A percentile compares a stretch with the other conserved stretches of the same genome.
Conservation (phyloP, 1,140 invertebrate genomes). For the Bombus pascuorum region DNA sequence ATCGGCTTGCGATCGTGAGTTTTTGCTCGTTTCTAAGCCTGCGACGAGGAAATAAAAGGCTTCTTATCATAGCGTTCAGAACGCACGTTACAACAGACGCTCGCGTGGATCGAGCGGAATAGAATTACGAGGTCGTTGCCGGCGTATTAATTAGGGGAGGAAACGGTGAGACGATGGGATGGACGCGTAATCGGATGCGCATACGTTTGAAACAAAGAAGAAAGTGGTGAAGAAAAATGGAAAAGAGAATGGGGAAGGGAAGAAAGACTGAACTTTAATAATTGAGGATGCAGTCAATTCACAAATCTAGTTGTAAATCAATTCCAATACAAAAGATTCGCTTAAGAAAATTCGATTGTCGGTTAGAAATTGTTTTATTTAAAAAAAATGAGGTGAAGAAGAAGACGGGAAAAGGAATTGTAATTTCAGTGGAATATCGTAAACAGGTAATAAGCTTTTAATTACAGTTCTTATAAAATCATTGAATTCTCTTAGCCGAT, state of each 20-base stretch:
- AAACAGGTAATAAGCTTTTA: no score
- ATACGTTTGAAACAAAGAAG: not conserved
- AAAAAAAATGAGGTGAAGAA: no score
- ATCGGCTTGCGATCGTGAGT: not conserved
- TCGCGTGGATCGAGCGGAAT: slow-evolving; percentile 11
- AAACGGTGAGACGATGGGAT: slow-evolving; percentile 31
- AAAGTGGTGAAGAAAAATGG: not conserved
- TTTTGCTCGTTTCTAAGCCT: not conserved
- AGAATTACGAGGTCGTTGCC: slow-evolving; percentile 44
- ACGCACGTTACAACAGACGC: not conserved
- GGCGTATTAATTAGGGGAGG: slow-evolving; percentile 48
- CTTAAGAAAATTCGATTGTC: no score
- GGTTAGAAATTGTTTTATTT: no score
- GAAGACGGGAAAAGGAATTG: no score
- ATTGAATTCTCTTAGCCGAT: no score
- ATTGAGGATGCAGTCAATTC: not conserved
- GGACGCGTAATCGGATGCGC: slow-evolving; percentile 36
- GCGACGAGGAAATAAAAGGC: slow-evolving; percentile 23
- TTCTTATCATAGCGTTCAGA: slow-evolving; percentile 4
- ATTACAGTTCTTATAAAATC: no score
- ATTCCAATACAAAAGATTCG: no score
- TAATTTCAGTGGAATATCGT: no score
- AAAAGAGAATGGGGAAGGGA: not conserved
- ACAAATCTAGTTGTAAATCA: no score
- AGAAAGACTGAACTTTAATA: no score